Evolutionary conservation across 1,140 invertebrate genomes (phyloP).

Genomic region (Cydia pomonella): DNA sequence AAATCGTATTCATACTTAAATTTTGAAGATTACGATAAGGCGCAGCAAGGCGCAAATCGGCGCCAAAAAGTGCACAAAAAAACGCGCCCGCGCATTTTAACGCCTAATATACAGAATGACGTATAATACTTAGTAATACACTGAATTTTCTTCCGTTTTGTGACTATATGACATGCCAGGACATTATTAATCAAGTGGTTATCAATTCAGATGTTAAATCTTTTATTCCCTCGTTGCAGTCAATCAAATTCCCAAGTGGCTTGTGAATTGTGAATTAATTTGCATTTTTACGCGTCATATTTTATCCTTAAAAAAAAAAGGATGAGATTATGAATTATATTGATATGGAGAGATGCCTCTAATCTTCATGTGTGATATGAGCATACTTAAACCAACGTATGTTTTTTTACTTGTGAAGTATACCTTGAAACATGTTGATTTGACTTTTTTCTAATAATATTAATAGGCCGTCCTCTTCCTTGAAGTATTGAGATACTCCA

Average conservation of each 20-base stretch:
- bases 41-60: slow-evolving; percentile 15
- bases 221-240: slow-evolving; percentile 4
- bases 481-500: too few species aligned
- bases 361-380: not conserved
- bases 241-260: slow-evolving; percentile 20
- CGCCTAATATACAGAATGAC: not conserved
- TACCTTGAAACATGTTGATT: too few species aligned
- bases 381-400: not conserved
- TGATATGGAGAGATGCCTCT: not conserved
- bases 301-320: not conserved
- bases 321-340: not conserved
- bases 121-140: not conserved
- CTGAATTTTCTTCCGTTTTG: not conserved
- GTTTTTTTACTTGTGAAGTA: too few species aligned
- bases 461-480: too few species aligned
- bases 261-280: not conserved
- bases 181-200: slow-evolving; percentile 28
- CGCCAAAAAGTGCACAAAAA: slow-evolving; percentile 36
- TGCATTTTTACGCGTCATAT: slow-evolving; percentile 2
- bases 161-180: not conserved
- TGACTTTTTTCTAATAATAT: too few species aligned
- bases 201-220: slow-evolving; percentile 22
- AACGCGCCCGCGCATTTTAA: not conserved
- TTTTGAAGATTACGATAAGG: slow-evolving; percentile 36
- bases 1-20: slow-evolving; percentile 14